Conservation (phyloP, 2,797 vertebrate genomes). For the Smutsia gigantea region DNA sequence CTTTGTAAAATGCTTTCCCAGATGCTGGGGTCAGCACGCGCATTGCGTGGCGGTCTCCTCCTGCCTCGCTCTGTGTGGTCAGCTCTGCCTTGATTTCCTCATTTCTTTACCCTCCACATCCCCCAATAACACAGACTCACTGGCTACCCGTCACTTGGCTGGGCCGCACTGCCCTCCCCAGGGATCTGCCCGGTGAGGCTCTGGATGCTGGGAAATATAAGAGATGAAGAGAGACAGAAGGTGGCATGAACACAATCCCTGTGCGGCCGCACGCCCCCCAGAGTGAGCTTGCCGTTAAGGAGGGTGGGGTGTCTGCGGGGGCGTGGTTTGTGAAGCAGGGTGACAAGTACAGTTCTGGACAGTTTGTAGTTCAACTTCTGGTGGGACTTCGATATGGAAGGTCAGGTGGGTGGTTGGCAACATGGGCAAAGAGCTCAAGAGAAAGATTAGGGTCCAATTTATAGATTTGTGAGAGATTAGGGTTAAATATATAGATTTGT, state of each 20-base stretch:
- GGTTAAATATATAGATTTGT: not conserved
- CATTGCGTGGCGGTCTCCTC: not conserved
- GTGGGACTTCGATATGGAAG: not conserved
- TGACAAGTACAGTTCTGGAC: not conserved
- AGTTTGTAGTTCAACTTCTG: not conserved
- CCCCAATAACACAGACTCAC: not conserved
- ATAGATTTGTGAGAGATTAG: not conserved
- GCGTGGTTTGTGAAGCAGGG: not conserved
- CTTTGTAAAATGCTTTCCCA: not conserved
- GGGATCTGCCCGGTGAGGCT: not conserved
- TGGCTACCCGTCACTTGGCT: too few relatives aligned
- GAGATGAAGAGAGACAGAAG: not conserved
- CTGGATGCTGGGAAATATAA: not conserved
- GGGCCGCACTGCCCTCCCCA: not conserved
- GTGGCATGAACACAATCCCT: accelerated
- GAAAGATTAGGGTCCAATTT: not conserved
- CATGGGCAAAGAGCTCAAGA: not conserved
- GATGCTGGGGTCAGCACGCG: not conserved
- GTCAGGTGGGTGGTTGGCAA: not conserved
- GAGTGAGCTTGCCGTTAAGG: not conserved
- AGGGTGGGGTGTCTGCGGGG: not conserved
- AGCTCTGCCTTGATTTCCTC: not conserved
- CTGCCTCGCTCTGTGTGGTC: not conserved
- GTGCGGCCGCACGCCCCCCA: not conserved
- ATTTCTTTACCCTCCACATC: not conserved